Percentiles rank a stretch among this genome's conserved stretches.
phyloP scores from a whole-genome alignment of 2,888 invertebrate species.

The Scaptomyza caliginosa region DNA sequence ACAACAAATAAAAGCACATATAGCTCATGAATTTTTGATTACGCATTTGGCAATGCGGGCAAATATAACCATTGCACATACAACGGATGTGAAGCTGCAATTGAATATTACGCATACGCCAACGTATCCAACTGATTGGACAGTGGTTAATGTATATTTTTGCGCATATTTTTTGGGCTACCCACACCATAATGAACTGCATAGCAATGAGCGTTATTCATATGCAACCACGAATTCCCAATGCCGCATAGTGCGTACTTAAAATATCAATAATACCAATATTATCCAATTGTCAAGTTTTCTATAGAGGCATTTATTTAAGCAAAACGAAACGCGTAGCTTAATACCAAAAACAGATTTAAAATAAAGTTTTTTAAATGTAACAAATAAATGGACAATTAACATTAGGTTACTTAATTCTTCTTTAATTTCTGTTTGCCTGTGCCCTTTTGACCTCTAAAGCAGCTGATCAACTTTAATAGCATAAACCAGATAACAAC shows the following conservation, averaged over 20 bases:
- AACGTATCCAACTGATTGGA: slow-evolving; percentile 66
- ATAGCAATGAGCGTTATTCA: slow-evolving; percentile 39
- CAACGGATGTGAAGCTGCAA: slow-evolving; percentile 68
- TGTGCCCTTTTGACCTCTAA: background rate
- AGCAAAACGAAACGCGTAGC: background rate
- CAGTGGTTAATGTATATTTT: slow-evolving; percentile 63
- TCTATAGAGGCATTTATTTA: background rate
- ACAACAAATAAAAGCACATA: slow-evolving; percentile 33
- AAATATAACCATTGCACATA: slow-evolving; percentile 43
- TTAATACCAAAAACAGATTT: background rate
- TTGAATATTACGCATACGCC: slow-evolving; percentile 72
- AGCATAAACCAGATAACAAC: background rate
- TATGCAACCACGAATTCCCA: slow-evolving; percentile 6
- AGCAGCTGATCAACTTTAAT: slow-evolving; percentile 2
- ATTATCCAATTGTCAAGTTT: slow-evolving; percentile 7
- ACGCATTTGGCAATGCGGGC: slow-evolving; percentile 69
- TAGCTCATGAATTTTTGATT: slow-evolving; percentile 76
- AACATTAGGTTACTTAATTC: slow-evolving; percentile 16
- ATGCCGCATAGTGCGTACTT: background rate
- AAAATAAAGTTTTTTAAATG: background rate
- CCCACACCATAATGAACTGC: slow-evolving; percentile 32
- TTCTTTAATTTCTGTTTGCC: slow-evolving; percentile 22
- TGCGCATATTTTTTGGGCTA: slow-evolving; percentile 23
- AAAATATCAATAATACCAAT: background rate
- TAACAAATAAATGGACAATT: background rate